phyloP scores from a whole-genome alignment of 2,888 invertebrate genomes.

The Kryphioiulus occultus region DNA sequence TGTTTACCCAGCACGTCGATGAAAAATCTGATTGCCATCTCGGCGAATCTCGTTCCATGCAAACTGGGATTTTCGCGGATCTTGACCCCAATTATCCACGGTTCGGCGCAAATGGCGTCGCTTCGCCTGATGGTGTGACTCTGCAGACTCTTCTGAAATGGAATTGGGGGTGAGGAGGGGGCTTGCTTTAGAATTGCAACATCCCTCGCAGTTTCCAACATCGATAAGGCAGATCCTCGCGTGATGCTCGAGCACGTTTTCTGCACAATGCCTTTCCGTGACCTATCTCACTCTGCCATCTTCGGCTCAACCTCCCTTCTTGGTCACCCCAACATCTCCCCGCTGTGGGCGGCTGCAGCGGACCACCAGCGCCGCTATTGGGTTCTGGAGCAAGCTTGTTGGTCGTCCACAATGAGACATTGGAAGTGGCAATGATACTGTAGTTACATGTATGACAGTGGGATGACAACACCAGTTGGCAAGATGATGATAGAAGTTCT shows the following conservation, averaged over 20 bases:
- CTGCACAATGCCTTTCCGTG: neutral
- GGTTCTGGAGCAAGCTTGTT: too few species aligned
- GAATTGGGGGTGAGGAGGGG: neutral
- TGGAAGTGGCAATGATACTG: too few species aligned
- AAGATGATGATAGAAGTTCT: too few species aligned
- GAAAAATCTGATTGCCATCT: constrained; percentile 5
- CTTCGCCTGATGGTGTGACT: neutral
- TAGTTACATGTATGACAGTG: too few species aligned
- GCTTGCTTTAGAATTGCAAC: neutral
- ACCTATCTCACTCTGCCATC: neutral
- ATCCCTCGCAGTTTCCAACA: neutral
- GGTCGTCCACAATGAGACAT: too few species aligned
- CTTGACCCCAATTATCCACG: constrained; percentile 5
- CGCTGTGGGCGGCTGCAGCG: neutral
- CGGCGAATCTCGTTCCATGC: neutral
- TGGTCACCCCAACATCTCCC: neutral
- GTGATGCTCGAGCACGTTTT: constrained; percentile 5
- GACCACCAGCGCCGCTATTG: neutral
- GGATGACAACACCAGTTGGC: too few species aligned
- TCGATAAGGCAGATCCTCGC: neutral
- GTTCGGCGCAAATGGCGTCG: neutral
- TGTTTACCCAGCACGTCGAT: neutral
- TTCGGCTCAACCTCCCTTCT: neutral
- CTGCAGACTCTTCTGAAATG: neutral
- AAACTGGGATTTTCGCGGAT: neutral